These are phyloP conservation scores for Oryzias javanicus DNA, from an alignment of 2,113 vertebrate genomes.

Conservation along the genomic window DNA sequence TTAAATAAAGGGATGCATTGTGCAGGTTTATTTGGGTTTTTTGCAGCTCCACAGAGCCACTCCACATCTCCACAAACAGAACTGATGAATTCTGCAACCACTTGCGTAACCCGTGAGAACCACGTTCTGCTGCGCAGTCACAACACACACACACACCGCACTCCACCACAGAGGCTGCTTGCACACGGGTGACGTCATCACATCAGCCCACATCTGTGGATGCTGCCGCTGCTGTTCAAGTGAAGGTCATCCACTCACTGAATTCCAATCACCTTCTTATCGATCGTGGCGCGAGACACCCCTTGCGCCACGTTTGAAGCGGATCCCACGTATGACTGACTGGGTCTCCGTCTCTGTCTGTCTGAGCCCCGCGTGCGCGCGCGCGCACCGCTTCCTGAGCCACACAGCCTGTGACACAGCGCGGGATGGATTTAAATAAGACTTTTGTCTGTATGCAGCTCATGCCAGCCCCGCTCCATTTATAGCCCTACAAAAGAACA, in stretches of 20 bases:
- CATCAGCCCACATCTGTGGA: constrained; percentile 57
- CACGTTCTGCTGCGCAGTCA: constrained; percentile 30
- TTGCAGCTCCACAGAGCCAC: too few relatives aligned
- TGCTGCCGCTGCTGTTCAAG: constrained; percentile 27
- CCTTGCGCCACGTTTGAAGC: neutral
- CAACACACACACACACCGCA: constrained; percentile 11
- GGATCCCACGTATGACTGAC: neutral
- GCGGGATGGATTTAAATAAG: constrained; percentile 1
- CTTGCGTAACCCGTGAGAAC: constrained; percentile 5
- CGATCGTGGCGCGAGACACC: neutral
- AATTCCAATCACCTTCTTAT: constrained; percentile 2
- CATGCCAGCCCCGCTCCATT: too few relatives aligned
- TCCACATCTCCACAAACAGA: neutral
- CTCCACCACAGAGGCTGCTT: constrained; percentile 8
- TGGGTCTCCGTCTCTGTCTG: too few relatives aligned
- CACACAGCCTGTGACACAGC: neutral
- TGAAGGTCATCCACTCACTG: constrained; percentile 75
- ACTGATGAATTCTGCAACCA: constrained; percentile 12
- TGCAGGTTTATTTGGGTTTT: too few relatives aligned
- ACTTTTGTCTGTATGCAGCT: too few relatives aligned
- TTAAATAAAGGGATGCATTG: too few relatives aligned
- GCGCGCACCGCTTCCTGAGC: too few relatives aligned
- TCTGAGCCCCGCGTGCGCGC: too few relatives aligned
- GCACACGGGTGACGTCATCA: constrained; percentile 51
- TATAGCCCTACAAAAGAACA: constrained; percentile 5